Base-by-base conservation (phyloP, 2,888 invertebrate species). In the Dione vanillae region DNA sequence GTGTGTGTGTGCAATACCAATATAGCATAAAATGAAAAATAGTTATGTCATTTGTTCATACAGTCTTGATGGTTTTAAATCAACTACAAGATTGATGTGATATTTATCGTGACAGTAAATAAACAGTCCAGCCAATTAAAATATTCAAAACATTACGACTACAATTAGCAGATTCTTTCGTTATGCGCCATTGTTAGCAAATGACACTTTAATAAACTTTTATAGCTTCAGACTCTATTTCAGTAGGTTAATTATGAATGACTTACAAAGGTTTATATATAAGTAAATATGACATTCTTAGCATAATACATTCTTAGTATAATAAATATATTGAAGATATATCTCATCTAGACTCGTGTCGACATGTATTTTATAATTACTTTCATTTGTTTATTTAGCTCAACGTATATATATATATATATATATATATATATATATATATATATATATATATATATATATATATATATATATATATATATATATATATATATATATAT, bases 141-240 rank as follows among this genome's bases (percentile, higher is more conserved):
- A 64, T 49, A 51, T 64, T 49, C 62, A 37, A 64, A 64, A 49
- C 64, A 64, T 51, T 40, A 51, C 19, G 19, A 51, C 19, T 12
- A 64, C 64, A 49, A 64, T 64, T 64, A 64, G 47, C 47, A 37
- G 47, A 64, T 64, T 64, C 64, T 49, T 64, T 51, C 19, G 49
- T 37, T 49, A 64, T 45, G 61, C 45, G 61, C 64, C 37, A 37
- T 64, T 47, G 64, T 27, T 45, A 61, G 27, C n/a, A 2, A 16
- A 45, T 61, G 45, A 61, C 16, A 61, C n/a, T 27, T 45, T 45
- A n/a, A 61, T 61, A 61, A n/a, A 43, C 27, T 7, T 61, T 27
- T 61, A 61, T 61, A 27, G 43, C n/a, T 61, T 61, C 61, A 43
- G 27, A 45, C 35, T 16, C 16, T n/a, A 19, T 3, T 16, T 43